phyloP scores from a whole-genome alignment of 2,888 invertebrate genomes.

The Linnaemya vulpina region DNA sequence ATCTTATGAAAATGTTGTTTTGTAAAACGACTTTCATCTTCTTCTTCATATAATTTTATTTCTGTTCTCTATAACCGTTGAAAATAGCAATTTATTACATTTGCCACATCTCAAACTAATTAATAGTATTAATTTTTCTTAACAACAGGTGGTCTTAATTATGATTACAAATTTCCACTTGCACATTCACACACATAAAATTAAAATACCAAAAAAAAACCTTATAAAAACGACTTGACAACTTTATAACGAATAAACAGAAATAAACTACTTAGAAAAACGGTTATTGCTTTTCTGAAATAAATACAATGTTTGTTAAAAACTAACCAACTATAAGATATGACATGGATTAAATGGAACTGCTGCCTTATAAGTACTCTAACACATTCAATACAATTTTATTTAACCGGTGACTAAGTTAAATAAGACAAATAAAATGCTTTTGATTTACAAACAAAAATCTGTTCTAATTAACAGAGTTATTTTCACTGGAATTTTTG shows the following conservation, averaged over 20 bases:
- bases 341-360: slow-evolving; percentile 31
- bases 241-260: slow-evolving; percentile 41
- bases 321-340: slow-evolving; percentile 12
- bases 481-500: slow-evolving; percentile 52
- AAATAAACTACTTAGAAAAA: background rate
- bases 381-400: background rate
- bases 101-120: slow-evolving; percentile 37
- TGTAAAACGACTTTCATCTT: background rate
- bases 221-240: slow-evolving; percentile 45
- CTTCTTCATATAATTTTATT: background rate
- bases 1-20: too few species aligned
- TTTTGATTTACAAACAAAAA: slow-evolving; percentile 31
- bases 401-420: slow-evolving; percentile 3
- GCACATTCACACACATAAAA: too few species aligned
- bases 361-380: slow-evolving; percentile 22
- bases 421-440: slow-evolving; percentile 1
- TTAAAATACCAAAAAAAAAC: background rate
- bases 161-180: slow-evolving; percentile 16
- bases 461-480: slow-evolving; percentile 16
- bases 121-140: slow-evolving; percentile 48
- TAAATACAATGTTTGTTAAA: background rate
- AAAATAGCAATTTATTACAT: slow-evolving; percentile 48
- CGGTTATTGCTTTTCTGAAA: background rate
- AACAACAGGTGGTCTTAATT: slow-evolving; percentile 61
- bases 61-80: background rate